A percentile compares a stretch with the other conserved stretches of the same genome.
phyloP scores from a whole-genome alignment of 2,113 vertebrate genomes.

The Sander lucioperca region DNA sequence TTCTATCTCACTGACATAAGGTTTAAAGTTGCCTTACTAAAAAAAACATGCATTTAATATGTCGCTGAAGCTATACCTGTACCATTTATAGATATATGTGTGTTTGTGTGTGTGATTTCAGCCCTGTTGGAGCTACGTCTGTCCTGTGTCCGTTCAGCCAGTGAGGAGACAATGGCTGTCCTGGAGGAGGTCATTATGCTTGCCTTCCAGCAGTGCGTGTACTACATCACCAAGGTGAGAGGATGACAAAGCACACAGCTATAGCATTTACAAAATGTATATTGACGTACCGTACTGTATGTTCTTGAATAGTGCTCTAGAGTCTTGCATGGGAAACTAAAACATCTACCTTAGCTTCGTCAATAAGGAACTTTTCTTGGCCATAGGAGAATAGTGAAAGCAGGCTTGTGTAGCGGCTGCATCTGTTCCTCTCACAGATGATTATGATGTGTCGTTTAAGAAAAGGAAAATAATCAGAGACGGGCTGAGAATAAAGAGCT shows the following conservation, averaged over 20 bases:
- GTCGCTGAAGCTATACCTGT: not conserved
- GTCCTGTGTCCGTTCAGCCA: conserved; percentile 76
- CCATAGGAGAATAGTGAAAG: not conserved
- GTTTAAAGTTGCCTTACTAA: not conserved
- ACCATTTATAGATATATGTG: not conserved
- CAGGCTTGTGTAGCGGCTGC: not conserved
- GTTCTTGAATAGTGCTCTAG: not conserved
- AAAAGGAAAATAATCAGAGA: conserved; percentile 69
- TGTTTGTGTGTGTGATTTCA: conserved; percentile 48
- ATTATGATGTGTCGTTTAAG: conserved; percentile 42
- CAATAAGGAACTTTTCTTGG: conserved; percentile 11
- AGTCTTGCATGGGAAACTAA: not conserved
- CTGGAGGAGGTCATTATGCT: conserved; percentile 88
- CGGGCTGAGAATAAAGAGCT: conserved; percentile 63
- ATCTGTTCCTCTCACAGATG: conserved; percentile 26
- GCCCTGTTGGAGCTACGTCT: conserved; percentile 75
- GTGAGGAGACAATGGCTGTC: conserved; percentile 82
- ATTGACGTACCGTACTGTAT: not conserved
- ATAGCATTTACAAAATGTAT: not conserved
- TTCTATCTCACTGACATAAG: not conserved
- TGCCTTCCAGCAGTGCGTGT: conserved; percentile 88
- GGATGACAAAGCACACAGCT: not conserved
- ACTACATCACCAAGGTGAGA: conserved; percentile 87
- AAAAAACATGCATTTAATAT: not conserved
- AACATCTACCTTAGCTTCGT: not conserved